Evolutionary conservation across 1,140 invertebrate genomes (phyloP).

Genomic region (Asbolus verrucosus): DNA sequence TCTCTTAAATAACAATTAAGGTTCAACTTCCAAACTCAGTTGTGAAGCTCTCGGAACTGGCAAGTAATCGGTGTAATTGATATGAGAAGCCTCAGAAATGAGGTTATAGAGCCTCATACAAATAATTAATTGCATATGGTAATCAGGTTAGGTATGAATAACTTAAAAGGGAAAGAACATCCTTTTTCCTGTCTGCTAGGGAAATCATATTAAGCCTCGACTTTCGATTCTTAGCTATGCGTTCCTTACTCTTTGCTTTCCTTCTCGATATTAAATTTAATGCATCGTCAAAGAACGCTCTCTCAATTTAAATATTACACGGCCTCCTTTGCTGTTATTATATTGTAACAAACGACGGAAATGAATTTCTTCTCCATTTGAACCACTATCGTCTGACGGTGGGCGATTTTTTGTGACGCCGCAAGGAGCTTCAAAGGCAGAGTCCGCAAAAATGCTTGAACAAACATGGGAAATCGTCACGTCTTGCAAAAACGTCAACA

Average conservation of each 20-base stretch:
- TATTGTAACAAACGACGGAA: constrained; percentile 31
- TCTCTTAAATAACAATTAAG: no score
- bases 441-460: constrained; percentile 16
- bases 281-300: constrained; percentile 33
- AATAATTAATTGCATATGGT: constrained; percentile 11
- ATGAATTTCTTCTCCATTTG: constrained; percentile 14
- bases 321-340: constrained; percentile 23
- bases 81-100: no score
- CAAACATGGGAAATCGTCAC: constrained; percentile 5
- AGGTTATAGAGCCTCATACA: background rate
- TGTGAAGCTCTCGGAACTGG: no score
- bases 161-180: constrained; percentile 7
- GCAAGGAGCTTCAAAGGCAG: constrained; percentile 16
- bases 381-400: background rate
- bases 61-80: no score
- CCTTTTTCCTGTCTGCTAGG: constrained; percentile 11
- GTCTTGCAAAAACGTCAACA: constrained; percentile 5
- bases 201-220: constrained; percentile 28
- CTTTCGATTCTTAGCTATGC: constrained; percentile 10
- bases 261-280: constrained; percentile 37
- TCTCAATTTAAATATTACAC: constrained; percentile 38
- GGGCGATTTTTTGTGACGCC: no score
- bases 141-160: constrained; percentile 2
- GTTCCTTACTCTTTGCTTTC: constrained; percentile 27
- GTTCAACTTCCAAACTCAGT: no score